phyloP scores from a whole-genome alignment of 2,113 vertebrate species.

The Mastomys natalensis region DNA sequence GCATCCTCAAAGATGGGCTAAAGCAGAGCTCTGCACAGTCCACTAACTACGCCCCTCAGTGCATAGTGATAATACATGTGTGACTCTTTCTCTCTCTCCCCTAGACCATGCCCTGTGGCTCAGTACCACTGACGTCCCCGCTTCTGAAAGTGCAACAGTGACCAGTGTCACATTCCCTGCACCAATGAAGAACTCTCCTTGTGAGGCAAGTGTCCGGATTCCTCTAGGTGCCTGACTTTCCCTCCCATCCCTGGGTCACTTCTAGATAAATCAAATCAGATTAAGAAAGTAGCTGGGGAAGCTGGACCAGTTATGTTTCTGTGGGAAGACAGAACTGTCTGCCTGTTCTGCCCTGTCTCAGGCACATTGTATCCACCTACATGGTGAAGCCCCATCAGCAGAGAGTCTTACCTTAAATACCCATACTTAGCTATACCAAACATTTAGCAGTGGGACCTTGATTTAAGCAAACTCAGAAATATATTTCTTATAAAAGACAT shows the following conservation, averaged over 20 bases:
- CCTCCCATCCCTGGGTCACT: neutral
- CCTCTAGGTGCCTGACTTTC: neutral
- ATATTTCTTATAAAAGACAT: neutral
- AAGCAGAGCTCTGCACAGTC: neutral
- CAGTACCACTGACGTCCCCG: constrained; percentile 89
- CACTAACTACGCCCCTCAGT: neutral
- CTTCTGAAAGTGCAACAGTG: constrained; percentile 86
- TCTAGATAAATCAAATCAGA: neutral
- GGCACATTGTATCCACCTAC: neutral
- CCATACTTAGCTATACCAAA: neutral
- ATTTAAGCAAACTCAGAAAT: neutral
- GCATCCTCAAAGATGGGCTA: neutral
- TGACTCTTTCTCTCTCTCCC: constrained; percentile 61
- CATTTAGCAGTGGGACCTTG: neutral
- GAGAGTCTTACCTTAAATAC: neutral
- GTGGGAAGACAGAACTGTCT: neutral
- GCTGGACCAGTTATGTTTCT: neutral
- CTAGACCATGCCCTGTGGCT: constrained; percentile 90
- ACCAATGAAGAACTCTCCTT: constrained; percentile 95
- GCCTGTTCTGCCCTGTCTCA: neutral
- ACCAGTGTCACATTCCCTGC: constrained; percentile 93
- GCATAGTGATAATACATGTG: neutral
- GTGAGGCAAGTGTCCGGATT: constrained; percentile 89
- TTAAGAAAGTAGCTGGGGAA: neutral
- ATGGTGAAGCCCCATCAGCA: neutral